Base-by-base conservation (phyloP, 2,797 vertebrate genomes). In the Gambelia wislizenii region DNA sequence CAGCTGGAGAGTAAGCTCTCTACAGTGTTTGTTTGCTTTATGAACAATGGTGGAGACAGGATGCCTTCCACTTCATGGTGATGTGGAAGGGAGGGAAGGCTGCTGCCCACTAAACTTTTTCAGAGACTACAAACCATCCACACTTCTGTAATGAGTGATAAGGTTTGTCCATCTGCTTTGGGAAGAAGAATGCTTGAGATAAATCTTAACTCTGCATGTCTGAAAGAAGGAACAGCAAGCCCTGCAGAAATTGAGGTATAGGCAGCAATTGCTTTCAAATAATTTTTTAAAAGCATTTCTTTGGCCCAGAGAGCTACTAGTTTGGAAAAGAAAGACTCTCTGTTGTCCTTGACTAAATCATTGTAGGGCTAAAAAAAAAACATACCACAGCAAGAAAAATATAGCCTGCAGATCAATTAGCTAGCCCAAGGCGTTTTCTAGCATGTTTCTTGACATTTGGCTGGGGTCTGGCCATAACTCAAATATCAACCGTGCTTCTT, bases 261-360 rank as follows among this genome's bases (percentile, higher is more conserved):
- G 42, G 33, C 10, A 86, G 84, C 61, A 78, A 78, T 67, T 86
- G 6, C 42, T 77, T 77, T 86, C 30, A 25, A 56, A 47, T 86
- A n/a, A n/a, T 64, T 86, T 86, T 56, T 56, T 42, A 47, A 42
- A 44, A 27, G 7, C 10, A 36, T 9, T 27, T 47, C 67, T 86
- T 86, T n/a, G n/a, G n/a, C n/a, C 49, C 20, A n/a, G 42, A 36
- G 67, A 14, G 30, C 22, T 86, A 54, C 33, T 14, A 27, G 39
- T 36, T 47, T n/a, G 56, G 56, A 64, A 77, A 78, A 47, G 42
- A 78, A 78, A 64, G 44, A 16, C 59, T 49, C 56, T 78, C 33
- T 86, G 75, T 47, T 64, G 39, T 12, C 16, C 56, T 77, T 86
- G 56, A 77, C 74, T 86, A 49, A 64, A 47, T 47, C 30, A 64